Percentiles rank a stretch among this genome's conserved stretches.
Conservation (phyloP, 2,888 invertebrate genomes). For the Drosophila parthenogenetica region DNA sequence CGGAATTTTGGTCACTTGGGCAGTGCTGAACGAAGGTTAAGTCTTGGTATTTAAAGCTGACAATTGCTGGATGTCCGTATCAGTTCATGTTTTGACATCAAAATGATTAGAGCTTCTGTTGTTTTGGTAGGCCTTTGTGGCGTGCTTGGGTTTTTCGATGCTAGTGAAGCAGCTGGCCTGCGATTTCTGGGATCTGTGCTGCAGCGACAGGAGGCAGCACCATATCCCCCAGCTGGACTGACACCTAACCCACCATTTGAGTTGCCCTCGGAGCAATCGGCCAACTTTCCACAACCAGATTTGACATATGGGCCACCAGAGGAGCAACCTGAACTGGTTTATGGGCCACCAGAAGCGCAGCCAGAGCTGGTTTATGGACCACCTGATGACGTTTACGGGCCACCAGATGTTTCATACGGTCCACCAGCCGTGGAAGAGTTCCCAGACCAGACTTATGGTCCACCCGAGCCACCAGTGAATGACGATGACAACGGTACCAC, state of each 20-base stretch:
- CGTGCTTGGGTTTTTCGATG: slow-evolving; percentile 19
- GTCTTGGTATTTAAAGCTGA: slow-evolving; percentile 56
- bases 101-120: slow-evolving; percentile 49
- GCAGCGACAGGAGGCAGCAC: slow-evolving; percentile 72
- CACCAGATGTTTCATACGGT: slow-evolving; percentile 52
- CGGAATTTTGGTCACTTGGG: slow-evolving; percentile 48
- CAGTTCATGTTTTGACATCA: slow-evolving; percentile 61
- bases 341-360: slow-evolving; percentile 60
- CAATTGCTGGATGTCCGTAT: slow-evolving; percentile 21
- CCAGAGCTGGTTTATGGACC: slow-evolving; percentile 61
- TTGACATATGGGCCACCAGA: slow-evolving; percentile 75
- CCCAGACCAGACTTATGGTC: slow-evolving; percentile 48
- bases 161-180: slow-evolving; percentile 38
- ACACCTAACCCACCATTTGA: slow-evolving; percentile 79
- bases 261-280: slow-evolving; percentile 72
- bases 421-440: slow-evolving; percentile 42
- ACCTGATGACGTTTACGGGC: slow-evolving; percentile 52
- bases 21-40: slow-evolving; percentile 52
- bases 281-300: slow-evolving; percentile 62
- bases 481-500: slow-evolving; percentile 29
- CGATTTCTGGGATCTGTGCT: slow-evolving; percentile 77
- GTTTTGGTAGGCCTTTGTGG: slow-evolving; percentile 39
- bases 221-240: slow-evolving; percentile 81
- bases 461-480: slow-evolving; percentile 48
- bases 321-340: slow-evolving; percentile 34